phyloP scores from a whole-genome alignment of 2,888 invertebrate species.

The Uropetala carovei region DNA sequence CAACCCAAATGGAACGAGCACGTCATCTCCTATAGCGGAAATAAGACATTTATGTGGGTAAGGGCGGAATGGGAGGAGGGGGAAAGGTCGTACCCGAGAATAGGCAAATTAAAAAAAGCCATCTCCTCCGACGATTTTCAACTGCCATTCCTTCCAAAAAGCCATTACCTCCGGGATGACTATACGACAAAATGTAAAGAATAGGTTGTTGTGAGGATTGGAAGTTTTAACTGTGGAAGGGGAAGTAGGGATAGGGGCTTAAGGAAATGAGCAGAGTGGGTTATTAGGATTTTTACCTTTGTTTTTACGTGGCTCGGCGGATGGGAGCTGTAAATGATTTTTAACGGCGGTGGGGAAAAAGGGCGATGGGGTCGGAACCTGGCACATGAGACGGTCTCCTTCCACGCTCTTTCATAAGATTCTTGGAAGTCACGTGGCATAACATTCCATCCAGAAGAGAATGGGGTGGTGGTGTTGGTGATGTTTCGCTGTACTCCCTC shows the following conservation, averaged over 20 bases:
- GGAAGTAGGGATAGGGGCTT: neutral
- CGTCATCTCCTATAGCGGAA: neutral
- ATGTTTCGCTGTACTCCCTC: conserved; percentile 14
- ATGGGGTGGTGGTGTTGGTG: neutral
- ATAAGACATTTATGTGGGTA: conserved; percentile 11
- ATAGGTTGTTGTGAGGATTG: neutral
- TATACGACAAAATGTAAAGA: conserved; percentile 1
- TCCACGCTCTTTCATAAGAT: neutral
- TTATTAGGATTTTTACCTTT: conserved; percentile 2
- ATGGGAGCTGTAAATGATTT: neutral
- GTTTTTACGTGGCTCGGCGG: conserved; percentile 25
- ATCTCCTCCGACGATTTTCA: too few species aligned
- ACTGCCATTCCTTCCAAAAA: too few species aligned
- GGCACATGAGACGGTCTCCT: neutral
- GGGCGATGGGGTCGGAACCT: conserved; percentile 19
- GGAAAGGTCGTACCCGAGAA: too few species aligned
- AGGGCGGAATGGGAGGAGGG: neutral
- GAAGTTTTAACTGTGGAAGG: neutral
- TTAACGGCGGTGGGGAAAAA: neutral
- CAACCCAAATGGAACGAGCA: too few species aligned
- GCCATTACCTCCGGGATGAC: conserved; percentile 47
- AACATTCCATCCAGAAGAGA: neutral
- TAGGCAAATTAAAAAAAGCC: too few species aligned
- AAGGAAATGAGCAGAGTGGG: neutral
- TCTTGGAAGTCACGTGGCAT: conserved; percentile 52